Percentiles rank a stretch among this genome's conserved stretches.
These are phyloP conservation scores for Caenorhabditis briggsae DNA, from an alignment of 1,140 invertebrate genomes.

Conservation along the genomic window DNA sequence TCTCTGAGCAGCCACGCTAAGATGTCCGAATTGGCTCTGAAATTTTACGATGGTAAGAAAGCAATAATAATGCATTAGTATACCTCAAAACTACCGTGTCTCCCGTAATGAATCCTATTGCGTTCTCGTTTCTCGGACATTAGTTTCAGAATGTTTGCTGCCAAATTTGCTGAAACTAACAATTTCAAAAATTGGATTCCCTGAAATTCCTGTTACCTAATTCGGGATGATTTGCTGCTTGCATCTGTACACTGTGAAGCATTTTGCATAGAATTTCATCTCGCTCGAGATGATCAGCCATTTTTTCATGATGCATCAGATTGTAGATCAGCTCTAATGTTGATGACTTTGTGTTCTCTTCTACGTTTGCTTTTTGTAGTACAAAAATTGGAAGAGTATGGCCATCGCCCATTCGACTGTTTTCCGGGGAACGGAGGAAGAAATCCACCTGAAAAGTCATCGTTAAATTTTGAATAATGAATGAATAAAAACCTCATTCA, in stretches of 20 bases:
- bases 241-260: slow-evolving; percentile 39
- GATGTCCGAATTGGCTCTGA: slow-evolving; percentile 16
- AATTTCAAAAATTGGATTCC: neutral
- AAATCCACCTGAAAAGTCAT: neutral
- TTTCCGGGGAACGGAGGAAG: slow-evolving; percentile 19
- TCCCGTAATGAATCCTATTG: neutral
- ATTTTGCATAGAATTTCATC: neutral
- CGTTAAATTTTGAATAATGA: neutral
- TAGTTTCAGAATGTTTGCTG: slow-evolving; percentile 17
- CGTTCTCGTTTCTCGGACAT: slow-evolving; percentile 20
- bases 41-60: neutral
- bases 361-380: slow-evolving; percentile 41
- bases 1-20: slow-evolving; percentile 9
- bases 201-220: neutral
- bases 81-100: neutral
- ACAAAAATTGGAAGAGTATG: slow-evolving; percentile 54
- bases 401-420: slow-evolving; percentile 38
- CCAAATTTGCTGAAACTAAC: neutral
- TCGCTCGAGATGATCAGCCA: neutral
- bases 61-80: too few relatives aligned
- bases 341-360: slow-evolving; percentile 45
- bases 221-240: neutral
- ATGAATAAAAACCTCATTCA: slow-evolving; percentile 11
- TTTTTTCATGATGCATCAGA: slow-evolving; percentile 48
- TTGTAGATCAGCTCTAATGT: slow-evolving; percentile 11